Conservation (phyloP, 1,140 invertebrate species). For the Macrobrachium rosenbergii region DNA sequence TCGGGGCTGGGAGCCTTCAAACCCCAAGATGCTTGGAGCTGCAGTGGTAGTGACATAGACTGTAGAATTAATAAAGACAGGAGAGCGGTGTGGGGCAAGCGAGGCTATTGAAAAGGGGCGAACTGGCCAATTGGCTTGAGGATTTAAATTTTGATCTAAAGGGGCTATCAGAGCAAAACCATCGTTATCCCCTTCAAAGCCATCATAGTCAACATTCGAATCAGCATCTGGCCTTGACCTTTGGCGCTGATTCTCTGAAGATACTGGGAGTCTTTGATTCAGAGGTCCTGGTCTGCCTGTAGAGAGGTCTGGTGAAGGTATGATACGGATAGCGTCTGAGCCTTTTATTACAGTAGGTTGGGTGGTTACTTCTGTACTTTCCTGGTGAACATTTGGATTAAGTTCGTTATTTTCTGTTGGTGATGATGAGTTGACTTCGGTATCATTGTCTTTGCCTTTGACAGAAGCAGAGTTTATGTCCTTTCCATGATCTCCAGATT, state of each 20-base stretch:
- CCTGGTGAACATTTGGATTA: too few species aligned
- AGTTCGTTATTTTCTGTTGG: too few species aligned
- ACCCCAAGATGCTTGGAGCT: slow-evolving; percentile 20
- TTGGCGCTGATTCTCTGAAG: too few species aligned
- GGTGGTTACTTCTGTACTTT: too few species aligned
- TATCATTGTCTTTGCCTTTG: too few species aligned
- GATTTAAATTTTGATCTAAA: neutral
- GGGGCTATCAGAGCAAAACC: neutral
- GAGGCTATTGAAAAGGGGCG: slow-evolving; percentile 14
- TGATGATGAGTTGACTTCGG: too few species aligned
- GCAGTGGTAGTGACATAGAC: slow-evolving; percentile 52
- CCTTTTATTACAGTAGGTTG: neutral
- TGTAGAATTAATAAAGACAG: slow-evolving; percentile 52
- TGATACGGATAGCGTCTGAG: neutral
- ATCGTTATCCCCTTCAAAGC: neutral
- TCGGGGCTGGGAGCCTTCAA: neutral
- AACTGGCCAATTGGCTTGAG: neutral
- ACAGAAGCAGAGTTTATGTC: too few species aligned
- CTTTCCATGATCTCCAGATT: too few species aligned
- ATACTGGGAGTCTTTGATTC: too few species aligned
- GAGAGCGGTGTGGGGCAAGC: slow-evolving; percentile 25
- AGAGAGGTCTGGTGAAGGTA: slow-evolving; percentile 5
- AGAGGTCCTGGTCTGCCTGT: neutral
- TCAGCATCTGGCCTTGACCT: too few species aligned
- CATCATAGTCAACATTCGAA: too few species aligned